Evolutionary conservation across 2,797 vertebrate genomes (phyloP), one percentile per base, ranked within the genome.

Genomic region (Chelon labrosus): DNA sequence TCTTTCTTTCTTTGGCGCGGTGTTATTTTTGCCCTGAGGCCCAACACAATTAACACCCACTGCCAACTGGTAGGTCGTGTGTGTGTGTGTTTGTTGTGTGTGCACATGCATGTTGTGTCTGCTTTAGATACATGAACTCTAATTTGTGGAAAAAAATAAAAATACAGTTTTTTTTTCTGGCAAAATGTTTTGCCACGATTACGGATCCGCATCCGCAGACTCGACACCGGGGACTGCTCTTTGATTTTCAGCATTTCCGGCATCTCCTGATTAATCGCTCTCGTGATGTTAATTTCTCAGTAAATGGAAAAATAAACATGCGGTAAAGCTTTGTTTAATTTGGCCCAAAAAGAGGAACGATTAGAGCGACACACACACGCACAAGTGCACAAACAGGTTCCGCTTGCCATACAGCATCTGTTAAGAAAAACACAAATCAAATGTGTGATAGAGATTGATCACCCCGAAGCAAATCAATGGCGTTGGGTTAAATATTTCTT

Each of bases 11-110:
- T 88, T 84, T 84, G 83, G 76, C 74, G 85, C 79, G 77, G 78
- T 91, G 87, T 89, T 89, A 80, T 88, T 88, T 90, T 87, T 86
- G 79, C 91, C 91, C 91, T 64, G 70, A 86, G 89, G 92, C 90
- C 88, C 91, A 84, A 84, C 78, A 86, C 92, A 93, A 92, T 93
- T 93, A 93, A 88, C 93, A 91, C 89, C 85, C 83, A 82, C 80
- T 86, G 89, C 82, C 83, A 89, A 87, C 79, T 89, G 77, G 59
- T 82, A 72, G 64, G 39, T 9, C 64, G 27, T 71, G 67, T 67
- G 74, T 69, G 60, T 63, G 63, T 74, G 42, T 57, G 37, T 68
- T 50, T 41, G 66, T 19, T 7, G 46, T 50, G 46, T 55, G 44
- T 57, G 14, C 42, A 37, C 60, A 27, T 58, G 70, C 52, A 44